Conservation (phyloP, 2,113 vertebrate species). For the Thunnus thynnus region DNA sequence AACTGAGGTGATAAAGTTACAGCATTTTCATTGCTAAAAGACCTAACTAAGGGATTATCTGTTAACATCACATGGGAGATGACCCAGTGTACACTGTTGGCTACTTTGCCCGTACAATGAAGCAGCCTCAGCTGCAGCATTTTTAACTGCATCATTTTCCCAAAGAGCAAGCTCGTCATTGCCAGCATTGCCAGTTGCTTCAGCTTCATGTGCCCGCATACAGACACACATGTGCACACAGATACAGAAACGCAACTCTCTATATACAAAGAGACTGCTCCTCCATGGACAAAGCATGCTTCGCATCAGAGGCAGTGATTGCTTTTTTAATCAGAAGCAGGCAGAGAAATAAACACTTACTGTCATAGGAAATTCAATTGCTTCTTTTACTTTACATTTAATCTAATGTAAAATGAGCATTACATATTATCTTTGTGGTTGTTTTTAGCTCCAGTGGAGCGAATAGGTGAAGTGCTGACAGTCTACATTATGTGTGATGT, state of each 20-base stretch:
- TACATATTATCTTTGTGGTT: conserved; percentile 47
- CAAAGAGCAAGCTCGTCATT: conserved; percentile 55
- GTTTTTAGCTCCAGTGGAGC: conserved; percentile 58
- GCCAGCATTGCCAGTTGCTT: conserved; percentile 47
- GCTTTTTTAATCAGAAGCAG: conserved; percentile 19
- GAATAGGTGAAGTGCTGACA: conserved; percentile 41
- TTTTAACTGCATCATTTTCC: conserved; percentile 61
- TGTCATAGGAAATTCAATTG: background rate
- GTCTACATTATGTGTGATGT: conserved; percentile 32
- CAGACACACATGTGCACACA: conserved; percentile 6
- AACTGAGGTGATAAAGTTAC: background rate
- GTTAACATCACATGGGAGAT: conserved; percentile 44
- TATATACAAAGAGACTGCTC: background rate
- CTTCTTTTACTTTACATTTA: conserved; percentile 28
- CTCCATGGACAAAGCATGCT: background rate
- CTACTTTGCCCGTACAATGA: conserved; percentile 64
- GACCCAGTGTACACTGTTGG: conserved; percentile 38
- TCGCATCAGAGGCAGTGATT: conserved; percentile 6
- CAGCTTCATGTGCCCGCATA: conserved; percentile 41
- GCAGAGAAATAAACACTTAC: conserved; percentile 24
- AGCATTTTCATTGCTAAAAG: background rate
- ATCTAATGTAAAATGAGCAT: conserved; percentile 18
- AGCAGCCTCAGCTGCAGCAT: conserved; percentile 70
- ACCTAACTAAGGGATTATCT: conserved; percentile 33
- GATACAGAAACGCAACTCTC: conserved; percentile 4